These are phyloP conservation scores for Lasioglossum albipes DNA, from an alignment of 1,140 invertebrate genomes.

Conservation along the genomic window DNA sequence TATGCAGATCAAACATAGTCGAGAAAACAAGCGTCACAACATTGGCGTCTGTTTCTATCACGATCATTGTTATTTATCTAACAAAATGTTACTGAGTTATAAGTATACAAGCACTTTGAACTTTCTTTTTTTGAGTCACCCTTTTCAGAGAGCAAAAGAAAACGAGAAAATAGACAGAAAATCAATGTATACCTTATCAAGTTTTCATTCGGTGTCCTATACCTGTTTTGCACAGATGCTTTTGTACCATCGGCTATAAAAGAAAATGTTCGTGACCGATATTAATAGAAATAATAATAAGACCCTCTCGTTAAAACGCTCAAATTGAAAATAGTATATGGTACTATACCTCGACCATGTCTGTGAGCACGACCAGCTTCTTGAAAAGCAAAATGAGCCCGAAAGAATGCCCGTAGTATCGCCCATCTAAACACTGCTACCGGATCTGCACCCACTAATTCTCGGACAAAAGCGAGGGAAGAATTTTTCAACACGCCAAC, in stretches of 20 bases:
- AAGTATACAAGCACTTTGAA: slow-evolving; percentile 53
- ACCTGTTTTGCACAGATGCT: slow-evolving; percentile 81
- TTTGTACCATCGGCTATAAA: slow-evolving; percentile 82
- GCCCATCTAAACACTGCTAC: slow-evolving; percentile 97
- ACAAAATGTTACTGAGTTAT: slow-evolving; percentile 55
- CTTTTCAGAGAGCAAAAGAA: slow-evolving; percentile 35
- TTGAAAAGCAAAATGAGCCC: slow-evolving; percentile 95
- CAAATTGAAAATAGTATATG: slow-evolving; percentile 17
- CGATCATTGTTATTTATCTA: slow-evolving; percentile 60
- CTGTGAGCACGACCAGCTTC: slow-evolving; percentile 89
- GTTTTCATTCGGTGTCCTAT: slow-evolving; percentile 87
- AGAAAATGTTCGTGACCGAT: slow-evolving; percentile 16
- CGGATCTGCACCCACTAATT: slow-evolving; percentile 95
- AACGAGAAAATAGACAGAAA: slow-evolving; percentile 25
- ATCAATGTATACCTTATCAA: slow-evolving; percentile 83
- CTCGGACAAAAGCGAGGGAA: slow-evolving; percentile 93
- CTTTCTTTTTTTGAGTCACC: slow-evolving; percentile 47
- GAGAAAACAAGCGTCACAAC: slow-evolving; percentile 64
- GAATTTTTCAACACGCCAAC: slow-evolving; percentile 96
- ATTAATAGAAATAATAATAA: neutral
- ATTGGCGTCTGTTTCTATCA: slow-evolving; percentile 69
- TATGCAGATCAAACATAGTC: slow-evolving; percentile 62
- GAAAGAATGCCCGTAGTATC: slow-evolving; percentile 93
- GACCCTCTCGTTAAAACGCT: too few species aligned
- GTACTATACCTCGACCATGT: slow-evolving; percentile 80